phyloP scores from a whole-genome alignment of 2,797 vertebrate species.

The Halcyon smyrnensis region DNA sequence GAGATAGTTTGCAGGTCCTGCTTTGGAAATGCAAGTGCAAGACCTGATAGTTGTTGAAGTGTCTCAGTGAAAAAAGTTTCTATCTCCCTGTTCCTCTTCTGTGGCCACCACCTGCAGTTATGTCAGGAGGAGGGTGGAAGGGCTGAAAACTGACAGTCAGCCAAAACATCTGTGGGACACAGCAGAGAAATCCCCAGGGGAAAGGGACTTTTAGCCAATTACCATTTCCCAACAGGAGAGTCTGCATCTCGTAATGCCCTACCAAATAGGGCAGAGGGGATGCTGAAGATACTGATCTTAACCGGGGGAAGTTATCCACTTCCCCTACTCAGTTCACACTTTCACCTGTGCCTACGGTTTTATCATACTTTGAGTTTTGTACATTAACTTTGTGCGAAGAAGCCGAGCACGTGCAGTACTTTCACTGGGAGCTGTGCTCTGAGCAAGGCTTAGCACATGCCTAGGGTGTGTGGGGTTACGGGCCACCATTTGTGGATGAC shows the following conservation, averaged over 20 bases:
- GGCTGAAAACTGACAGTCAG: background rate
- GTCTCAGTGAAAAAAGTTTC: background rate
- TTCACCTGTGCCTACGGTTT: background rate
- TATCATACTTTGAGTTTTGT: background rate
- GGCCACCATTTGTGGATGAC: background rate
- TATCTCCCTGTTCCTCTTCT: background rate
- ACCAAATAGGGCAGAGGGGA: background rate
- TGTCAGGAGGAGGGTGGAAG: background rate
- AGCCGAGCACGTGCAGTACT: accelerated
- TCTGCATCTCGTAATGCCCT: background rate
- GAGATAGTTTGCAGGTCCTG: background rate
- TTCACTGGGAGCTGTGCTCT: background rate
- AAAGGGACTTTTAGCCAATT: background rate
- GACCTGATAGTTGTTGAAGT: background rate
- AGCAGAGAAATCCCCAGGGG: background rate
- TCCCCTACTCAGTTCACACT: background rate
- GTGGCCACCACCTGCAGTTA: background rate
- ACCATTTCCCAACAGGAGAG: background rate
- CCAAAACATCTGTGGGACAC: background rate
- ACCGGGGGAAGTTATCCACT: background rate
- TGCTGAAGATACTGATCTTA: background rate
- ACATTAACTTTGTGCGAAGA: background rate
- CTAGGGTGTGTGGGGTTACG: accelerated
- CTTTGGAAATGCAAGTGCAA: background rate
- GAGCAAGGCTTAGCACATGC: background rate